Evolutionary conservation across 2,888 invertebrate species (phyloP).

Genomic region (Zhengitettix transpicula): DNA sequence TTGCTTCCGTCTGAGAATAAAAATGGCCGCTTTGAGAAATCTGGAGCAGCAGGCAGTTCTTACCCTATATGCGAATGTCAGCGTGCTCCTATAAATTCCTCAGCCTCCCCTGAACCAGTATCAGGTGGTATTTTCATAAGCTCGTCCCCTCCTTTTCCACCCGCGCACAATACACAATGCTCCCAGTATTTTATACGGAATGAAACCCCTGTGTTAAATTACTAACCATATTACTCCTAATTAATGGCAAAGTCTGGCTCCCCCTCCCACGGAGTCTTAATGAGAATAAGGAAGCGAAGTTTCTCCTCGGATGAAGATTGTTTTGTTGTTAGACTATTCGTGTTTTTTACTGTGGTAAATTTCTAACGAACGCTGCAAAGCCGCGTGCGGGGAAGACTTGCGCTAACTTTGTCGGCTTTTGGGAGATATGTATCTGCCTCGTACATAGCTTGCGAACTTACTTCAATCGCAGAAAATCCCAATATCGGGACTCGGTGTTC

Average conservation of each 20-base stretch:
- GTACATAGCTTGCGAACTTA: no score
- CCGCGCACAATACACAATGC: not conserved
- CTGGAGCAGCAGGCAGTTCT: not conserved
- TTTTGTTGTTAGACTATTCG: not conserved
- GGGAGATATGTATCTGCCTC: no score
- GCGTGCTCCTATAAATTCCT: not conserved
- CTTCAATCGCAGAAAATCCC: no score
- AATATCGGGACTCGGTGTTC: no score
- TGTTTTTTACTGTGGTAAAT: not conserved
- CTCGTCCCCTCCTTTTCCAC: slow-evolving; percentile 4
- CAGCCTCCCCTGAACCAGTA: not conserved
- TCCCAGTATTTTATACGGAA: slow-evolving; percentile 4
- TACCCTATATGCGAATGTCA: not conserved
- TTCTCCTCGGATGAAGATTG: not conserved
- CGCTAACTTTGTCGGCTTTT: no score
- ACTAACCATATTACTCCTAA: slow-evolving; percentile 12
- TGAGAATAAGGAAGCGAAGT: not conserved
- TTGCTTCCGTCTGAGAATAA: slow-evolving; percentile 2
- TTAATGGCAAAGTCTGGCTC: slow-evolving; percentile 8
- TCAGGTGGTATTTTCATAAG: slow-evolving; percentile 10
- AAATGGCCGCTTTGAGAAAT: not conserved
- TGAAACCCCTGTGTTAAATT: slow-evolving; percentile 8
- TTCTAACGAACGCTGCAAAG: not conserved
- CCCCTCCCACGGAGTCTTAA: not conserved
- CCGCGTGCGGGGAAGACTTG: no score